Evolutionary conservation across 2,888 invertebrate species (phyloP), one percentile per base, ranked within the genome.

Genomic region (Leptarthrus brevirostris): DNA sequence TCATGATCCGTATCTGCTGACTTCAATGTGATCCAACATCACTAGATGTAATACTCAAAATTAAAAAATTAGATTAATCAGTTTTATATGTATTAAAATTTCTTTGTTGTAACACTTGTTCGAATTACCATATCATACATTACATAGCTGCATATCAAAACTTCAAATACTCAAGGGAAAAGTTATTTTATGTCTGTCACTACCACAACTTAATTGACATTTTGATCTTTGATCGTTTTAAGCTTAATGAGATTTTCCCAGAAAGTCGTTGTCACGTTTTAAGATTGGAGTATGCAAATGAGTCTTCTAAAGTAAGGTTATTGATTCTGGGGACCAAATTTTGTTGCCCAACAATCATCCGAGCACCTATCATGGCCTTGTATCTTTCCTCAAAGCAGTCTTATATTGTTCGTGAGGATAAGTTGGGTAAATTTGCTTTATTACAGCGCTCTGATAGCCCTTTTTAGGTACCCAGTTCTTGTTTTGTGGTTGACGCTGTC

Each of bases 281-380:
- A 40, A 40, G 44, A 64, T 64, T 40, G 24, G 36, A 24, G 44
- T 64, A 64, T 64, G 64, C 64, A 64, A 64, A 64, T 64, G 22
- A 44, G 24, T 24, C 24, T 24, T 49, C 3, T 49, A 49, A 49
- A 20, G 5, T 20, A 2, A n/a, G 6, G 18, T 8, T 49, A 49
- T 49, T 49, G 49, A 20, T 22, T 64, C 26, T 44, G n/a, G 6
- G 44, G 24, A 14, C 36, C 20, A 49, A 49, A 24, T 64, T 64
- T 44, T 18, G 64, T 16, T 18, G 24, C 47, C 44, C 24, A 20
- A 36, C 58, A 58, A 34, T 36, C 36, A 36, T 18, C 18, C 16
- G 10, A 18, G 26, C 34, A 58, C 16, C 58, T 34, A 58, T 34
- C 36, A 34, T 8, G 36, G 10, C 34, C 36, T 58, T 20, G 58